A percentile compares a stretch with the other conserved stretches of the same genome.
phyloP scores from a whole-genome alignment of 2,113 vertebrate species.

The Seriola quinqueradiata region DNA sequence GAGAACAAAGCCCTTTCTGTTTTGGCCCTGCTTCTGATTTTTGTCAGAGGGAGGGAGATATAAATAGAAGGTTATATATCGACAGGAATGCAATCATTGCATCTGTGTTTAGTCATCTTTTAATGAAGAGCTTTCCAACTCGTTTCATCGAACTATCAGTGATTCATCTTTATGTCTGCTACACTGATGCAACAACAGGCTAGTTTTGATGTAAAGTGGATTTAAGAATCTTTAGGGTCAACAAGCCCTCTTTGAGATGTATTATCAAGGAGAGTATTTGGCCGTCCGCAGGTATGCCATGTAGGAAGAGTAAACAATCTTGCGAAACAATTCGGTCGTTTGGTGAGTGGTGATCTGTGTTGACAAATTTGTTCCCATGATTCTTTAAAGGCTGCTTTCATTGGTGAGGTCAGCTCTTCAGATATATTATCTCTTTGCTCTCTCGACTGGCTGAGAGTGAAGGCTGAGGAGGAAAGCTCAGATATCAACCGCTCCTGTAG shows the following conservation, averaged over 20 bases:
- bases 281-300: background rate
- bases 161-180: slow-evolving; percentile 26
- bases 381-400: slow-evolving; percentile 65
- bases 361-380: slow-evolving; percentile 70
- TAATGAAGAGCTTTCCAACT: slow-evolving; percentile 42
- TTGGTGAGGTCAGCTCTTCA: slow-evolving; percentile 71
- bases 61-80: slow-evolving; percentile 55
- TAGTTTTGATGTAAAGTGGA: slow-evolving; percentile 66
- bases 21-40: slow-evolving; percentile 62
- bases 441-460: slow-evolving; percentile 67
- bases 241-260: slow-evolving; percentile 24
- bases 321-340: slow-evolving; percentile 32
- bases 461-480: slow-evolving; percentile 74
- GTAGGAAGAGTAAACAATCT: slow-evolving; percentile 18
- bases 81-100: slow-evolving; percentile 61
- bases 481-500: slow-evolving; percentile 81
- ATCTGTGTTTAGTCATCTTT: slow-evolving; percentile 62
- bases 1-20: slow-evolving; percentile 77
- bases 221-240: slow-evolving; percentile 48
- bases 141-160: slow-evolving; percentile 27
- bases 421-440: slow-evolving; percentile 68
- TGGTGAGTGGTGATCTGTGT: slow-evolving; percentile 46
- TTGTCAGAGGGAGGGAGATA: slow-evolving; percentile 70
- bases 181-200: slow-evolving; percentile 19
- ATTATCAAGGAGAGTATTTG: slow-evolving; percentile 34